phyloP scores from a whole-genome alignment of 2,797 vertebrate species.

The Macroramphosus scolopax region DNA sequence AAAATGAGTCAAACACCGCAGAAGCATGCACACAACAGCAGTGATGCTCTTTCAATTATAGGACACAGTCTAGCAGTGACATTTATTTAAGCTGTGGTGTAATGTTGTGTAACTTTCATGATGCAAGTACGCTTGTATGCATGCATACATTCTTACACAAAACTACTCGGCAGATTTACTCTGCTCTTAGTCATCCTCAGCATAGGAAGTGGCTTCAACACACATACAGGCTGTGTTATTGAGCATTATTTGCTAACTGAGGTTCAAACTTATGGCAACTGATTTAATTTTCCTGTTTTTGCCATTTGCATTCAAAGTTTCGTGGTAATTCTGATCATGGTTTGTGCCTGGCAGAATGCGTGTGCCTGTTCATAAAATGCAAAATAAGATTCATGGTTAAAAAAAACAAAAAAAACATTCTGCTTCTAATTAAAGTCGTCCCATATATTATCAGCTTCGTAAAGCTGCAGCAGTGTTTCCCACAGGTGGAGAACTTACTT shows the following conservation, averaged over 20 bases:
- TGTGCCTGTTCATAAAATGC: slow-evolving; percentile 17
- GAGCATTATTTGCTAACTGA: slow-evolving; percentile 7
- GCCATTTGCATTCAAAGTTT: no score
- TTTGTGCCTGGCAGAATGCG: no score
- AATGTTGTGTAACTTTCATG: slow-evolving; percentile 27
- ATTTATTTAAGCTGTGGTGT: slow-evolving; percentile 56
- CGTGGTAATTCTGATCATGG: neutral
- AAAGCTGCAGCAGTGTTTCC: neutral
- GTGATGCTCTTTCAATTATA: slow-evolving; percentile 40
- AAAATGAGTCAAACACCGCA: slow-evolving; percentile 53
- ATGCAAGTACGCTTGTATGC: slow-evolving; percentile 9
- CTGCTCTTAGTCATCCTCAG: slow-evolving; percentile 10
- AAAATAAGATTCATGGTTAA: slow-evolving; percentile 13
- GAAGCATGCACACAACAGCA: slow-evolving; percentile 42
- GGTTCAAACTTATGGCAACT: no score
- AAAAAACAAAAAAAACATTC: no score
- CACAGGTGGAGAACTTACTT: slow-evolving; percentile 7
- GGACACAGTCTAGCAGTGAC: slow-evolving; percentile 23
- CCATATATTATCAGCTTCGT: no score
- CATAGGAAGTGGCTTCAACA: slow-evolving; percentile 26
- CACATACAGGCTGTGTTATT: slow-evolving; percentile 16
- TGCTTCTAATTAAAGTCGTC: slow-evolving; percentile 13
- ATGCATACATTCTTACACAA: slow-evolving; percentile 7
- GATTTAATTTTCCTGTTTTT: no score
- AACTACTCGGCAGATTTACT: slow-evolving; percentile 26